Evolutionary conservation across 2,113 vertebrate species (phyloP), one percentile per base, ranked within the genome.

Genomic region (Pangasianodon hypophthalmus): DNA sequence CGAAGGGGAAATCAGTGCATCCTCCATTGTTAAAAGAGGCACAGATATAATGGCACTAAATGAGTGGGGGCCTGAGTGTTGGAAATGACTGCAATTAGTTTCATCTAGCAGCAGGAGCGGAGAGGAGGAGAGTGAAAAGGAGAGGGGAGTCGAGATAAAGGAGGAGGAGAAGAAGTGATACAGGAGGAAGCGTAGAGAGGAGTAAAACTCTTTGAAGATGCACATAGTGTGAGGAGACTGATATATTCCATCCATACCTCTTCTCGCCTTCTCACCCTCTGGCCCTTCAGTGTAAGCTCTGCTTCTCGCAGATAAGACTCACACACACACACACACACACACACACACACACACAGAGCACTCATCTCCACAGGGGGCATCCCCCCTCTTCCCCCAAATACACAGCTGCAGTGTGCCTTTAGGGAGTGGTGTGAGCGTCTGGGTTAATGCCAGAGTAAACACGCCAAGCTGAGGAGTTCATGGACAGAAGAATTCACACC

Each of bases 221-320:
- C 64, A 62, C 26, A 71, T 52, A 86, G 88, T 90, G 58, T 62
- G 84, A 56, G 88, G 50, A 69, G 88, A 86, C 84, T 71, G 88
- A 86, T 86, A 82, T 86, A 90, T 69, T 86, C 90, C 77, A 64
- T 82, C 79, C 67, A 52, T 54, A n/a, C 80, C 71, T 88, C 82
- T 85, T 84, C 87, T 90, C 88, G 90, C 91, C 93, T 92, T 88
- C 88, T 75, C 86, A 69, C 92, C 91, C 92, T 84, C 91, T 85
- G 83, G 92, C 93, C 92, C 91, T 90, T 60, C 88, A n/a, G 91
- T 91, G 92, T 90, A 92, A 92, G 92, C 93, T 94, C 94, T 95
- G 95, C 93, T 95, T 91, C 91, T 90, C 92, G 90, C 94, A 94
- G 96, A 95, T 95, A 95, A 95, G 94, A 94, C 91, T 64, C 29